Base-by-base conservation (phyloP, 1,140 invertebrate species). In the Zaprionus camerounensis region DNA sequence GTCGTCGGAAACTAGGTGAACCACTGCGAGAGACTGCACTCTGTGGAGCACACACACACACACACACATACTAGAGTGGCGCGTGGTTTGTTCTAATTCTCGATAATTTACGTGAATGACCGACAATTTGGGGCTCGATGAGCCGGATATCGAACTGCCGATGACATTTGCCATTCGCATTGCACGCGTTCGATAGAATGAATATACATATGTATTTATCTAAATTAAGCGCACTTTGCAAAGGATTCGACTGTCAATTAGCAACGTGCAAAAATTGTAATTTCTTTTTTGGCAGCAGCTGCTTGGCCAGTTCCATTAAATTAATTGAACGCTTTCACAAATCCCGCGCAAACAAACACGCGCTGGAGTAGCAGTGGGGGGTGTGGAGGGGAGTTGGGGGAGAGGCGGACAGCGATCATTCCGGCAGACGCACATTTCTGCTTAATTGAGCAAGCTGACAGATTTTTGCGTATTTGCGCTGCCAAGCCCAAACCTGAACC, bases 251-350 rank as follows among this genome's bases (percentile, higher is more conserved):
- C 71, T 81, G 81, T 76, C 74, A 83, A 87, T 78, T 67, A 88
- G 63, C 11, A 63, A 22, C 76, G 55, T 51, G 26, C 15, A 61
- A 46, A 64, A 70, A 63, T 74, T 34, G 2, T 86, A 74, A 80
- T 78, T 88, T 88, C 72, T 74, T 64, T 78, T 82, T 86, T 86
- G 72, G 79, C 70, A 77, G 77, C 80, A 78, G 84, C 78, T 56
- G 71, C 61, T 65, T 64, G 70, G 26, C 71, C 62, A 64, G 68
- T 78, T 85, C 70, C 78, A 91, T 86, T 91, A 86, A 91, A 69
- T 91, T 86, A 91, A 91, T 91, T 91, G 86, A 91, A 91, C 86
- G 86, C 86, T 91, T 91, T 91, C 86, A 91, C 86, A 91, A 91
- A 82, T 87, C 79, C 80, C 76, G 76, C 76, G 49, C 67, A 75